Percentiles rank a stretch among this genome's conserved stretches.
These are phyloP conservation scores for Poecilia picta DNA, from an alignment of 2,797 vertebrate genomes.

Conservation along the genomic window DNA sequence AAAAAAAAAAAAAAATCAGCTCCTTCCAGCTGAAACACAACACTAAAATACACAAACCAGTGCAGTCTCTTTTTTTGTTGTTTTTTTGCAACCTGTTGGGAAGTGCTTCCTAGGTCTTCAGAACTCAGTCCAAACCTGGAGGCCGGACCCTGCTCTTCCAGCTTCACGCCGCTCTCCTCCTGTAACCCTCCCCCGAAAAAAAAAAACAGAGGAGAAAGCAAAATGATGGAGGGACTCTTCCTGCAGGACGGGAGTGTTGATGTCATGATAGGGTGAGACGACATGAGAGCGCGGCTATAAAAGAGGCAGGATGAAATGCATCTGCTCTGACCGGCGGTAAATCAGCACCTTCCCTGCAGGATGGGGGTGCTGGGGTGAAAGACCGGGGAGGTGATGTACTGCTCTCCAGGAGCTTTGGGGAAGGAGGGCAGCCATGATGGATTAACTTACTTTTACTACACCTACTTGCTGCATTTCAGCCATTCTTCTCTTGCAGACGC, in stretches of 20 bases:
- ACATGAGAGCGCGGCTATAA: slow-evolving; percentile 21
- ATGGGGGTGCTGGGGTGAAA: background rate
- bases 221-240: slow-evolving; percentile 6
- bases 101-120: slow-evolving; percentile 80
- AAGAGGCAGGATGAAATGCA: slow-evolving; percentile 49
- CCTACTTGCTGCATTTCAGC: slow-evolving; percentile 31
- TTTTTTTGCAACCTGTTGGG: slow-evolving; percentile 81
- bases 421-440: slow-evolving; percentile 45
- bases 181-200: slow-evolving; percentile 62
- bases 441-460: slow-evolving; percentile 60
- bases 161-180: slow-evolving; percentile 83
- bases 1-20: background rate
- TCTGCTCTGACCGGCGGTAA: slow-evolving; percentile 35
- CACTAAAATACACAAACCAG: background rate
- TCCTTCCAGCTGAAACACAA: background rate
- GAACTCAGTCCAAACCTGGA: slow-evolving; percentile 73
- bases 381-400: slow-evolving; percentile 16
- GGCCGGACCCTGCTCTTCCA: slow-evolving; percentile 75
- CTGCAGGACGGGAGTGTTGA: background rate
- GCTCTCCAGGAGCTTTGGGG: slow-evolving; percentile 26
- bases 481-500: slow-evolving; percentile 37
- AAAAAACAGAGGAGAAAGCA: slow-evolving; percentile 3
- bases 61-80: too few relatives aligned
- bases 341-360: slow-evolving; percentile 45
- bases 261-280: slow-evolving; percentile 17